Conservation (phyloP, 2,797 vertebrate species). For the Ptychadena robeensis region DNA sequence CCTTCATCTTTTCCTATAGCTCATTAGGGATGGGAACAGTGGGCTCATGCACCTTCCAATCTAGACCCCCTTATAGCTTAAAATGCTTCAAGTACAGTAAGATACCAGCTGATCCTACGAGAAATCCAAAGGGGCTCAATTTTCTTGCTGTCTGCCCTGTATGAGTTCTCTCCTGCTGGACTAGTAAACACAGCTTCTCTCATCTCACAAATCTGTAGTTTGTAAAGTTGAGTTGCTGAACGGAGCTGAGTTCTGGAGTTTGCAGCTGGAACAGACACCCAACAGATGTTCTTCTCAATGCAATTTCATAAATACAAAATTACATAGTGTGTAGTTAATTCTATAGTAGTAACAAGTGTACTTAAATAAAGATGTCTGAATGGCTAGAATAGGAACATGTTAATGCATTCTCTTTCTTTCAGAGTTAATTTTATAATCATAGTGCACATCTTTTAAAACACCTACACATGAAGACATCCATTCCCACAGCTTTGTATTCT, state of each 20-base stretch:
- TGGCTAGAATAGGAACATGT: not conserved
- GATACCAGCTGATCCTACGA: too few relatives aligned
- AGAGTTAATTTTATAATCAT: not conserved
- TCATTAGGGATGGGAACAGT: too few relatives aligned
- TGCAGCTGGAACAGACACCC: not conserved
- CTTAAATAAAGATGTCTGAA: not conserved
- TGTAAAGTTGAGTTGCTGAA: not conserved
- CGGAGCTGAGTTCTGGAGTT: not conserved
- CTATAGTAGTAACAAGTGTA: not conserved
- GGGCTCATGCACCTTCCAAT: too few relatives aligned
- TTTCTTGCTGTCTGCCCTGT: too few relatives aligned
- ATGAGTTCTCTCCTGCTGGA: not conserved
- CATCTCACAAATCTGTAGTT: not conserved
- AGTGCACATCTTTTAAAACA: not conserved
- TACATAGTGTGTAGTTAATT: not conserved
- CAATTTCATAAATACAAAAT: not conserved
- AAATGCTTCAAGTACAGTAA: too few relatives aligned
- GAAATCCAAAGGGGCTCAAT: too few relatives aligned
- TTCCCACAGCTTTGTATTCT: not conserved
- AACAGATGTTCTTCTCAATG: not conserved
- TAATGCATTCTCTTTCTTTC: not conserved
- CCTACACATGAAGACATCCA: not conserved
- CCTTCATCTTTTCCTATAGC: too few relatives aligned
- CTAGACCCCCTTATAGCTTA: too few relatives aligned
- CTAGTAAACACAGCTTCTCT: not conserved